phyloP scores from a whole-genome alignment of 1,140 invertebrate genomes.

The Nymphalis io region DNA sequence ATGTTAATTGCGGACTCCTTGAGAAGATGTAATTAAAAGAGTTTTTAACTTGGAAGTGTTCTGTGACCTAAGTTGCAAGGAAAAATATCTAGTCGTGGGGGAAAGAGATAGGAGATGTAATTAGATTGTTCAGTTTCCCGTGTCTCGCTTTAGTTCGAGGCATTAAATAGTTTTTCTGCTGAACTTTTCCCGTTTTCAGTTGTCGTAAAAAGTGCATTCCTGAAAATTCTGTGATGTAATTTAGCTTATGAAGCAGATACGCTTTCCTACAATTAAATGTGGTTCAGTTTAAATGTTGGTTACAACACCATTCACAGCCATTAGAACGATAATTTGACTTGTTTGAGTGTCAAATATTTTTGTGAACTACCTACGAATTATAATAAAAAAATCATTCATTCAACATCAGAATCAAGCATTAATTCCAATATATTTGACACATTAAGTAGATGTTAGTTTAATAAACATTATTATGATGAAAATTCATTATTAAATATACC shows the following conservation, averaged over 20 bases:
- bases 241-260: constrained; percentile 25
- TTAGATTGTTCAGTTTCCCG: constrained; percentile 61
- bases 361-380: too few species aligned
- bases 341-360: too few species aligned
- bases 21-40: constrained; percentile 62
- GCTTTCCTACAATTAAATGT: constrained; percentile 3
- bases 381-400: too few species aligned
- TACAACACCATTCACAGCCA: neutral
- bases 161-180: constrained; percentile 60
- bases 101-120: constrained; percentile 60
- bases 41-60: constrained; percentile 56
- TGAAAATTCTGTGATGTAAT: constrained; percentile 34
- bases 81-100: constrained; percentile 52
- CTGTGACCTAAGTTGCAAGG: constrained; percentile 43
- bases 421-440: too few species aligned
- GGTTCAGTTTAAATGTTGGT: neutral
- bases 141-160: constrained; percentile 44
- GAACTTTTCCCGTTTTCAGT: constrained; percentile 36
- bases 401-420: too few species aligned
- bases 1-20: constrained; percentile 61
- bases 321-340: too few species aligned
- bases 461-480: too few species aligned
- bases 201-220: constrained; percentile 37
- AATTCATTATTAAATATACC: neutral
- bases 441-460: too few species aligned